phyloP scores from a whole-genome alignment of 2,888 invertebrate genomes.

The Micoletzkya japonica region DNA sequence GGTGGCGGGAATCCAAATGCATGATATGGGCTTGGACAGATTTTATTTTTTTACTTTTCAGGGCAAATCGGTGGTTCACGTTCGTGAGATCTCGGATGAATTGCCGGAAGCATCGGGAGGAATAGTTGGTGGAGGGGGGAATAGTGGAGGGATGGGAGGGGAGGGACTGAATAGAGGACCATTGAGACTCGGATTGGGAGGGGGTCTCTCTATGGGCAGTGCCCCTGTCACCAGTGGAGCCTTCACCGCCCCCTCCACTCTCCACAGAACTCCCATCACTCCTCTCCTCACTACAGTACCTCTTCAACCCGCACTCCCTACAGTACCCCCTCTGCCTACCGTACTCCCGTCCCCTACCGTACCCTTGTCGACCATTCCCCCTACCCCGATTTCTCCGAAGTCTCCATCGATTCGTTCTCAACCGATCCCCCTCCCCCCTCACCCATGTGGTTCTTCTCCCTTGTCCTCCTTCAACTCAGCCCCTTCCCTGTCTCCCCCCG shows the following conservation, averaged over 20 bases:
- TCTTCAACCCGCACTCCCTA: no score
- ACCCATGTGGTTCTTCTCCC: not conserved
- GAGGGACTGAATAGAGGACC: not conserved
- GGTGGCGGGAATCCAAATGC: no score
- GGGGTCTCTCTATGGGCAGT: not conserved
- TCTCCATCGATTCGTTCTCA: no score
- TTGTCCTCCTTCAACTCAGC: not conserved
- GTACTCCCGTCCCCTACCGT: not conserved
- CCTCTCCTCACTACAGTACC: no score
- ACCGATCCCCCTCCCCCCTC: not conserved
- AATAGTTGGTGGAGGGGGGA: not conserved
- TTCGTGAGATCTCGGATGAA: conserved; percentile 13
- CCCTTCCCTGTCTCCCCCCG: not conserved
- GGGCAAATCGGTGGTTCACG: conserved; percentile 25
- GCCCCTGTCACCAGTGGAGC: not conserved
- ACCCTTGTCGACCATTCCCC: not conserved
- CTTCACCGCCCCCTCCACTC: not conserved
- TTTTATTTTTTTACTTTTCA: no score
- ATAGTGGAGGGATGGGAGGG: not conserved
- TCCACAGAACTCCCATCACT: no score
- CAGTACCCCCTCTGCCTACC: not conserved
- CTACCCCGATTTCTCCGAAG: conserved; percentile 7
- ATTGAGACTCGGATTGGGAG: not conserved
- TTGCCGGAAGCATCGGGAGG: conserved; percentile 16
- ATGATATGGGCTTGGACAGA: no score